Conservation (phyloP, 37 sponge, comb jelly and placozoan species). For the Aphrocallistes beatrix region DNA sequence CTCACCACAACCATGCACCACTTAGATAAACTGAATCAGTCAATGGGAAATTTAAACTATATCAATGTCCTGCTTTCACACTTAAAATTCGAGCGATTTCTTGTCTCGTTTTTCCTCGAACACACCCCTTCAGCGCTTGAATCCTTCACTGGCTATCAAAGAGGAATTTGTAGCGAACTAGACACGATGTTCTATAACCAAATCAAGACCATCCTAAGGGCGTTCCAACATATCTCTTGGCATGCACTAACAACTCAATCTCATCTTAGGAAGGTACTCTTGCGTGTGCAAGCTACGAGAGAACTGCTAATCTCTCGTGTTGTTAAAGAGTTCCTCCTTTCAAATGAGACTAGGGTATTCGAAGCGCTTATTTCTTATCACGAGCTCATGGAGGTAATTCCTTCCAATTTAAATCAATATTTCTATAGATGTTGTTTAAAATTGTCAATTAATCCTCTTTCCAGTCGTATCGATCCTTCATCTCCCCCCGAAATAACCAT, state of each 20-base stretch:
- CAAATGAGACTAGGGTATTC: background rate
- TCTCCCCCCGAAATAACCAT: background rate
- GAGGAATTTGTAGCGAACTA: background rate
- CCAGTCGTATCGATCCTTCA: conserved; percentile 17
- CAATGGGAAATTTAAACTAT: background rate
- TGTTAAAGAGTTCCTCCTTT: background rate
- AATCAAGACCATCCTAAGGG: background rate
- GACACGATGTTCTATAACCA: background rate
- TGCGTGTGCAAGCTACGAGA: background rate
- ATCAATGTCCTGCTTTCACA: background rate
- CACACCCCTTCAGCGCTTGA: background rate
- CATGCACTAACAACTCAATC: background rate
- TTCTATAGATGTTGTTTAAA: background rate
- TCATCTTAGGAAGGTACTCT: background rate
- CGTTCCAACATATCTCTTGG: background rate
- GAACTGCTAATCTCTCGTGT: background rate
- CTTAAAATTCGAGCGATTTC: background rate
- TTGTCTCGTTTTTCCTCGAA: background rate
- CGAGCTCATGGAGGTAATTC: background rate
- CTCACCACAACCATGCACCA: background rate
- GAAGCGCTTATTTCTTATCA: background rate
- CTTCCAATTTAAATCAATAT: background rate
- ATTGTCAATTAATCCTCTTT: too few relatives aligned
- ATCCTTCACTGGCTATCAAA: background rate
- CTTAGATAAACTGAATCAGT: background rate